Evolutionary conservation across 2,113 vertebrate species (phyloP).

Genomic region (Todiramphus chloris): DNA sequence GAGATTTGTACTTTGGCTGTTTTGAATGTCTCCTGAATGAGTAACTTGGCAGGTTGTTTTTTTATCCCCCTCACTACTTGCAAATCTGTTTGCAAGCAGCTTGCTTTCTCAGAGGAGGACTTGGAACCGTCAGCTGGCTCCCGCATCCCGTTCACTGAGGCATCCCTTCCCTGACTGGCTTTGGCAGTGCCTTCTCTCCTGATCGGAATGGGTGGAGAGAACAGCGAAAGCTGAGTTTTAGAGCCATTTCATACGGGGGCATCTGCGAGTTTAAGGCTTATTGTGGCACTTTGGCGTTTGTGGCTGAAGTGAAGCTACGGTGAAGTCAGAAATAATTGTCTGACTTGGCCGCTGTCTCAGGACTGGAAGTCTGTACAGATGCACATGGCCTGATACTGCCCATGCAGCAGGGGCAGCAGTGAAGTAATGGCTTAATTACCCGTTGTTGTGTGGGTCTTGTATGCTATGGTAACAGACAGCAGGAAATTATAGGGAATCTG

Average conservation of each 20-base stretch:
- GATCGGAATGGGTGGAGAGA: not conserved
- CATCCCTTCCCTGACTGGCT: slow-evolving; percentile 11
- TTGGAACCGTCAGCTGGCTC: slow-evolving; percentile 51
- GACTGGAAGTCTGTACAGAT: not conserved
- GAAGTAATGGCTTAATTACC: not conserved
- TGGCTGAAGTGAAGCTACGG: not conserved
- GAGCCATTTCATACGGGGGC: not conserved
- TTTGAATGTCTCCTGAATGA: slow-evolving; percentile 26
- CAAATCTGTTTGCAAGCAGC: slow-evolving; percentile 69
- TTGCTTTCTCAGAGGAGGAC: slow-evolving; percentile 46
- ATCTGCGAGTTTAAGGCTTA: not conserved
- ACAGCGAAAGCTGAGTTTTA: not conserved
- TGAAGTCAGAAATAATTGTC: not conserved
- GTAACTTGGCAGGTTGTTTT: slow-evolving; percentile 12
- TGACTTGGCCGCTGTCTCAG: not conserved
- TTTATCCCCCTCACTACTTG: not conserved
- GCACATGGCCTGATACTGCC: not conserved
- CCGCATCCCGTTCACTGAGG: not conserved
- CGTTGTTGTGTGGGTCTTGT: accelerated
- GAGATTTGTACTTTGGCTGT: not conserved
- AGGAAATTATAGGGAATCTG: accelerated
- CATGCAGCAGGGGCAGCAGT: not conserved
- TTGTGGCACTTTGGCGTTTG: not conserved
- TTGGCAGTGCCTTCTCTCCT: not conserved
- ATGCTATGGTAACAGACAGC: accelerated